Percentiles rank a stretch among this genome's conserved stretches.
These are phyloP conservation scores for Neocrepidodera transversa DNA, from an alignment of 2,888 invertebrate genomes.

Conservation along the genomic window DNA sequence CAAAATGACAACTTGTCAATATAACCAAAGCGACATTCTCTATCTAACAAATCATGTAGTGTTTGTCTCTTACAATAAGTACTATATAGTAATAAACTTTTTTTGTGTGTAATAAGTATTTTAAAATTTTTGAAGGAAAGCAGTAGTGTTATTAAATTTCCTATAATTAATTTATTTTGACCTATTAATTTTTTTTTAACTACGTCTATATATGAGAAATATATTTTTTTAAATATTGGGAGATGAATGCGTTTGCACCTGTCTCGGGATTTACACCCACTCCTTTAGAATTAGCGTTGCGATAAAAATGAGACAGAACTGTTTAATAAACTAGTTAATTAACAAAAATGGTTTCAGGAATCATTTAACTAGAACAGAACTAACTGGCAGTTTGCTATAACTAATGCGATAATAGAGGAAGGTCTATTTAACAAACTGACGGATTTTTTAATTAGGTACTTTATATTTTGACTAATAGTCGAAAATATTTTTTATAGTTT, in stretches of 20 bases:
- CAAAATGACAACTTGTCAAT: too few relatives aligned
- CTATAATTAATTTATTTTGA: too few relatives aligned
- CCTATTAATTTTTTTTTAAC: too few relatives aligned
- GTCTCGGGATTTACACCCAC: slow-evolving; percentile 19
- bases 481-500: too few relatives aligned
- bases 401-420: slow-evolving; percentile 5
- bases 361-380: slow-evolving; percentile 24
- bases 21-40: too few relatives aligned
- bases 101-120: too few relatives aligned
- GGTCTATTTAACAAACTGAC: slow-evolving; percentile 1
- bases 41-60: too few relatives aligned
- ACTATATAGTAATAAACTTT: too few relatives aligned
- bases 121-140: too few relatives aligned
- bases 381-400: slow-evolving; percentile 8
- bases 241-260: slow-evolving; percentile 21
- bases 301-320: slow-evolving; percentile 8
- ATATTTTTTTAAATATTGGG: neutral
- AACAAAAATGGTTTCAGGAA: slow-evolving; percentile 20
- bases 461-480: neutral
- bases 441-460: slow-evolving; percentile 8
- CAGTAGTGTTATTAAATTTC: too few relatives aligned
- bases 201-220: neutral
- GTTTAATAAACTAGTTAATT: slow-evolving; percentile 27
- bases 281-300: slow-evolving; percentile 1
- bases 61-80: too few relatives aligned